phyloP scores from a whole-genome alignment of 1,140 invertebrate genomes.

The Drosophila mojavensis region DNA sequence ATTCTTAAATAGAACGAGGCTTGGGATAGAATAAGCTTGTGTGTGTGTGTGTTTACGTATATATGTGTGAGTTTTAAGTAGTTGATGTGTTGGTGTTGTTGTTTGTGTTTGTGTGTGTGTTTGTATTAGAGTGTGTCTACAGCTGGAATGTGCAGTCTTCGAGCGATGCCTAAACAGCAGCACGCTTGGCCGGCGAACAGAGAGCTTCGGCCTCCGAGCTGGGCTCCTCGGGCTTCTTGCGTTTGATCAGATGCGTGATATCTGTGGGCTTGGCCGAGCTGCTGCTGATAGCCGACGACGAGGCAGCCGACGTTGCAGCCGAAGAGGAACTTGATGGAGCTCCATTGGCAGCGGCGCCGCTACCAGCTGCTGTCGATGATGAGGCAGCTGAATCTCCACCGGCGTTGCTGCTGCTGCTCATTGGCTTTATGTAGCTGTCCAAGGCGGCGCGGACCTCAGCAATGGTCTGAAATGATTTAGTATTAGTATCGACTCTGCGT shows the following conservation, averaged over 20 bases:
- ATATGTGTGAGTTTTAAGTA: slow-evolving; percentile 38
- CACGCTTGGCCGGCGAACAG: slow-evolving; percentile 76
- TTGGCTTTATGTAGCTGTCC: slow-evolving; percentile 78
- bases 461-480: slow-evolving; percentile 53
- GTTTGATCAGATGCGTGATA: slow-evolving; percentile 83
- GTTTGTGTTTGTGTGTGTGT: slow-evolving; percentile 27
- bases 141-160: slow-evolving; percentile 65
- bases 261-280: slow-evolving; percentile 79
- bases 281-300: slow-evolving; percentile 69
- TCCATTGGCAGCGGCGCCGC: slow-evolving; percentile 40
- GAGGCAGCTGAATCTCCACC: slow-evolving; percentile 51
- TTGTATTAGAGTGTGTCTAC: slow-evolving; percentile 35
- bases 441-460: slow-evolving; percentile 80
- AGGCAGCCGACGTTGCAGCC: slow-evolving; percentile 25
- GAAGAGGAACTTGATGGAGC: slow-evolving; percentile 53
- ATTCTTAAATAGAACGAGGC: slow-evolving; percentile 53
- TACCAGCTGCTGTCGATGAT: slow-evolving; percentile 43
- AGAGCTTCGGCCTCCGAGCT: slow-evolving; percentile 75
- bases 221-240: slow-evolving; percentile 82
- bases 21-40: slow-evolving; percentile 24
- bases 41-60: slow-evolving; percentile 18
- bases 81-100: slow-evolving; percentile 28
- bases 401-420: slow-evolving; percentile 41
- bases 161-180: slow-evolving; percentile 60
- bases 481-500: neutral